Evolutionary conservation across 1,140 invertebrate species (phyloP).

Genomic region (Gerris buenoi): DNA sequence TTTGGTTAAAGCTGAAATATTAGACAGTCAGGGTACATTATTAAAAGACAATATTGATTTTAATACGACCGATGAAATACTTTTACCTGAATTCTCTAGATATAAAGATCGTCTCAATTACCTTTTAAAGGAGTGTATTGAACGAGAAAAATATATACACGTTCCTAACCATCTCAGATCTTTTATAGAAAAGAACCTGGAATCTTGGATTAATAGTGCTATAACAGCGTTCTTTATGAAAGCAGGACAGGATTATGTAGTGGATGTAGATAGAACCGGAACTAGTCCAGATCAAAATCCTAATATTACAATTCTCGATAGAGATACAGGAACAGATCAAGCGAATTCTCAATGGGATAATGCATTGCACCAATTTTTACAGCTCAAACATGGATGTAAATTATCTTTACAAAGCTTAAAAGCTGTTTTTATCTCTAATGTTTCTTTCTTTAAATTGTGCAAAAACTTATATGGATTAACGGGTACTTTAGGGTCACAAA

Average conservation of each 20-base stretch:
- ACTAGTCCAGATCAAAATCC: conserved; percentile 21
- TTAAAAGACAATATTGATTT: background rate
- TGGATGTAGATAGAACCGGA: conserved; percentile 22
- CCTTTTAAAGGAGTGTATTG: background rate
- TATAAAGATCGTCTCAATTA: background rate
- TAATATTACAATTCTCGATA: conserved; percentile 27
- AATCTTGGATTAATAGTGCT: conserved; percentile 24
- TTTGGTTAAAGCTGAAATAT: background rate
- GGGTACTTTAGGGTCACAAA: conserved; percentile 27
- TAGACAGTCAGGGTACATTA: background rate
- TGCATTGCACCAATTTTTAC: conserved; percentile 31
- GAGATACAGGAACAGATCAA: conserved; percentile 31
- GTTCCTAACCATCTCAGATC: conserved; percentile 19
- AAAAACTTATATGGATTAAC: conserved; percentile 28
- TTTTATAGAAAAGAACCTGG: conserved; percentile 20
- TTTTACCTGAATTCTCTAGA: background rate
- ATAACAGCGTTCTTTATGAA: conserved; percentile 18
- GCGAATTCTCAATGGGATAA: conserved; percentile 29
- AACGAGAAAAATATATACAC: background rate
- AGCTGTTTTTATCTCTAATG: conserved; percentile 31
- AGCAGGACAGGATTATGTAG: conserved; percentile 21
- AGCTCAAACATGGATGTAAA: conserved; percentile 31
- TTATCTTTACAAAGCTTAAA: conserved; percentile 28
- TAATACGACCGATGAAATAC: background rate
- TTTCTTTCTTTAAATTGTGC: conserved; percentile 28